phyloP scores from a whole-genome alignment of 2,113 vertebrate species.

The Nothoprocta perdicaria region DNA sequence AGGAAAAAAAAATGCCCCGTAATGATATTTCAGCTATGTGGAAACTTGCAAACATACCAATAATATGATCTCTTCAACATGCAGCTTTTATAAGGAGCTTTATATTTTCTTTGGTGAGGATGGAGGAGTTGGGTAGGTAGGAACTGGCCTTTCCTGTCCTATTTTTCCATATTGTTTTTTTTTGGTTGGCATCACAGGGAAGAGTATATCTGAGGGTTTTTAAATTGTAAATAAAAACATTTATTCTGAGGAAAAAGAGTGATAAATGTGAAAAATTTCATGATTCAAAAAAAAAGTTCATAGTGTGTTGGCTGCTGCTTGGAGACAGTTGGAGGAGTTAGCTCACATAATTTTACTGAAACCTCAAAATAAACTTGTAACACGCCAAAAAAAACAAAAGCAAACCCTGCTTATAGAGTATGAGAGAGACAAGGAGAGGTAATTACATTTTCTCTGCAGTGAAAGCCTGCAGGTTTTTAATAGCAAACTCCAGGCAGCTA shows the following conservation, averaged over 20 bases:
- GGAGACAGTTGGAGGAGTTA: not conserved
- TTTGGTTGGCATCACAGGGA: not conserved
- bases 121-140: not conserved
- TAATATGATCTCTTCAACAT: not conserved
- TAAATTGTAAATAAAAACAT: not conserved
- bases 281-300: not conserved
- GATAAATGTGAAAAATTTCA: not conserved
- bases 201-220: not conserved
- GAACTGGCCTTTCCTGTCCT: not conserved
- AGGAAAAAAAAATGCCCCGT: not conserved
- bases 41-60: not conserved
- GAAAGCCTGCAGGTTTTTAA: not conserved
- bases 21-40: not conserved
- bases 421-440: not conserved
- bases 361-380: not conserved
- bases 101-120: not conserved
- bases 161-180: not conserved
- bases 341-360: not conserved
- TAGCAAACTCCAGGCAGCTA: slow-evolving; percentile 12
- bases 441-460: not conserved
- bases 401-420: not conserved
- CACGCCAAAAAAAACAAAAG: not conserved
- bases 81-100: not conserved
- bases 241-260: not conserved
- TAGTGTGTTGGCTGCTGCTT: not conserved